These are phyloP conservation scores for Drosophila erecta DNA, from an alignment of 1,140 invertebrate species.

Conservation along the genomic window DNA sequence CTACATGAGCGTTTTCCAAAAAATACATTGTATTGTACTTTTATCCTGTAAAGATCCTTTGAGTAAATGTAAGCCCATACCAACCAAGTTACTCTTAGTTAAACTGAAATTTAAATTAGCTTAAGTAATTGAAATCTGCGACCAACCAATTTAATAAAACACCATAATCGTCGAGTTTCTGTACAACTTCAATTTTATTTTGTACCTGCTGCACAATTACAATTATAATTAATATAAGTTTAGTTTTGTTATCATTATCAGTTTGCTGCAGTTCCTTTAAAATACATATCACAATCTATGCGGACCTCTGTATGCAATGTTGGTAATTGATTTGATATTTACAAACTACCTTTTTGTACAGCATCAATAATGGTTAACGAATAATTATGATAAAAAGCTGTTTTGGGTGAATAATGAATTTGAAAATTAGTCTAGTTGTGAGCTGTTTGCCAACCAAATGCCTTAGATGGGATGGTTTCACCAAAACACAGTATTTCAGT, in stretches of 20 bases:
- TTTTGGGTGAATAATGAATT: slow-evolving; percentile 8
- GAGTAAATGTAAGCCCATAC: too few species aligned
- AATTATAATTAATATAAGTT: slow-evolving; percentile 35
- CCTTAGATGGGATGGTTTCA: slow-evolving; percentile 18
- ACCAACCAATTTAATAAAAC: neutral
- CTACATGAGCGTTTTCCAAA: neutral
- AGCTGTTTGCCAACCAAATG: slow-evolving; percentile 24
- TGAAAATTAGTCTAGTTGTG: slow-evolving; percentile 11
- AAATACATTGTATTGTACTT: neutral
- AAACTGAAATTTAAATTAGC: too few species aligned
- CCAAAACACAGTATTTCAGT: slow-evolving; percentile 36
- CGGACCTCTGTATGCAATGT: slow-evolving; percentile 22
- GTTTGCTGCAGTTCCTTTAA: slow-evolving; percentile 42
- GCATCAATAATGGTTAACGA: slow-evolving; percentile 19
- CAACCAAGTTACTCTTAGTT: too few species aligned
- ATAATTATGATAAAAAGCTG: neutral
- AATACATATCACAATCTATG: slow-evolving; percentile 72
- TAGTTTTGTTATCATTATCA: slow-evolving; percentile 40
- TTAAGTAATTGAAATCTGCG: neutral
- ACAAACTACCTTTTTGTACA: slow-evolving; percentile 18
- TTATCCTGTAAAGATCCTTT: neutral
- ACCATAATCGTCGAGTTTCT: neutral
- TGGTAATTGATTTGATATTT: slow-evolving; percentile 23
- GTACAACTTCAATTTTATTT: slow-evolving; percentile 37
- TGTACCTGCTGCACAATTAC: slow-evolving; percentile 27